These are phyloP conservation scores for Conistra vaccinii DNA, from an alignment of 2,888 invertebrate species.

Conservation along the genomic window DNA sequence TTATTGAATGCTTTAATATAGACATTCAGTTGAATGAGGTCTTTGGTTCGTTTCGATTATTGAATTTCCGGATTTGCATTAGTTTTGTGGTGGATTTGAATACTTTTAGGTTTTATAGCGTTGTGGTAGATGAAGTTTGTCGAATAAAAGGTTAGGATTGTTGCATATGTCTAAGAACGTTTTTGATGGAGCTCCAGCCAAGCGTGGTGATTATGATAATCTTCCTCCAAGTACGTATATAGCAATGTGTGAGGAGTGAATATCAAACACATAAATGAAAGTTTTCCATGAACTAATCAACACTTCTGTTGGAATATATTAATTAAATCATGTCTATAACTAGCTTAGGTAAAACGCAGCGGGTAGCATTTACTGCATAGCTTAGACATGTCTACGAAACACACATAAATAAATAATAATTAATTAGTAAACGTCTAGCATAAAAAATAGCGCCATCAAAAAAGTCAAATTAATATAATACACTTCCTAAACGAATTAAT, in stretches of 20 bases:
- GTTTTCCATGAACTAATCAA: slow-evolving; percentile 29
- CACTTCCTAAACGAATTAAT: slow-evolving; percentile 65
- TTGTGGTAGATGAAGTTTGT: not conserved
- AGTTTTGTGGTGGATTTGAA: slow-evolving; percentile 56
- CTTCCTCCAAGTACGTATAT: not conserved
- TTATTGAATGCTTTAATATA: slow-evolving; percentile 72
- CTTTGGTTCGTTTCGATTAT: slow-evolving; percentile 67
- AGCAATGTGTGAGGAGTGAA: not conserved
- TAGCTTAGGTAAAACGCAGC: slow-evolving; percentile 23
- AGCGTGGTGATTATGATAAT: not conserved
- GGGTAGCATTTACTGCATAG: slow-evolving; percentile 15
- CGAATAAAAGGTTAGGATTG: not conserved
- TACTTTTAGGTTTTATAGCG: slow-evolving; percentile 29
- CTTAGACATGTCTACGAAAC: slow-evolving; percentile 30
- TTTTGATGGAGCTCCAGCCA: not conserved
- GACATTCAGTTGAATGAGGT: slow-evolving; percentile 67
- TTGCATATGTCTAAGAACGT: too few species aligned
- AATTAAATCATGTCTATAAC: slow-evolving; percentile 25
- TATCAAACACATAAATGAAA: slow-evolving; percentile 45
- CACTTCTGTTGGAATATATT: slow-evolving; percentile 22
- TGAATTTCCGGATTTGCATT: slow-evolving; percentile 59
- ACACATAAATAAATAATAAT: slow-evolving; percentile 55
- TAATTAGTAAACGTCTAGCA: slow-evolving; percentile 30
- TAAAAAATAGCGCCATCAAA: slow-evolving; percentile 44
- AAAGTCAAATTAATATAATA: slow-evolving; percentile 42